phyloP scores from a whole-genome alignment of 2,888 invertebrate species.

The Acanthosepion esculentum region DNA sequence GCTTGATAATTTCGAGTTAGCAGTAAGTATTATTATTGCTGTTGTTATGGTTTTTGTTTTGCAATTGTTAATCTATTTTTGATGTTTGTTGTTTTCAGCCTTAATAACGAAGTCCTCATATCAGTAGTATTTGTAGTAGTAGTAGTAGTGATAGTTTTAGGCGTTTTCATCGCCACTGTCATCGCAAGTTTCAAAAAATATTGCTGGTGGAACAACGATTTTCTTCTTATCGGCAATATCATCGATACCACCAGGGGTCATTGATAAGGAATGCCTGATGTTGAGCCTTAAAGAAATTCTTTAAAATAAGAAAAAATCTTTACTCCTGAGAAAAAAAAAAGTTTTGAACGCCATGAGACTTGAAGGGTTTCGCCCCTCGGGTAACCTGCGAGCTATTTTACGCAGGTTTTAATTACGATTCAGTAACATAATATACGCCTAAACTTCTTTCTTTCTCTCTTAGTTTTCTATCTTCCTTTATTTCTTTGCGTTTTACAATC shows the following conservation, averaged over 20 bases:
- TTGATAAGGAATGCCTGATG: conserved; percentile 20
- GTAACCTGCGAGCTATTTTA: neutral
- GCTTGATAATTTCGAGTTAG: too few relatives aligned
- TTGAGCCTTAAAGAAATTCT: conserved; percentile 15
- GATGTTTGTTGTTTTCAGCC: neutral
- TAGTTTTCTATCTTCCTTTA: neutral
- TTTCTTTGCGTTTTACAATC: too few relatives aligned
- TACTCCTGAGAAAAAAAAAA: neutral
- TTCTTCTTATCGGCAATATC: neutral
- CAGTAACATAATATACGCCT: neutral
- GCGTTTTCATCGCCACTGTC: neutral
- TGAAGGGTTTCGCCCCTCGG: conserved; percentile 1
- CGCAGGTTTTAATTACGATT: neutral
- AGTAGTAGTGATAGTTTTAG: neutral
- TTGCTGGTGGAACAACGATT: neutral
- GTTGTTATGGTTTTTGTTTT: too few relatives aligned
- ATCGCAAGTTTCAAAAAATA: neutral
- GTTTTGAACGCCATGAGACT: neutral
- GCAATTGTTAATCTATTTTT: too few relatives aligned
- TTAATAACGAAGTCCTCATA: neutral
- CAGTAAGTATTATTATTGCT: too few relatives aligned
- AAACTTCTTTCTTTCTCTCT: too few relatives aligned
- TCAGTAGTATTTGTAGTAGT: neutral
- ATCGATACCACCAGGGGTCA: conserved; percentile 33
- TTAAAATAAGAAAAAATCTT: neutral